A percentile compares a stretch with the other conserved stretches of the same genome.
Evolutionary conservation across 2,113 vertebrate genomes (phyloP).

Genomic region (Xiphophorus hellerii): DNA sequence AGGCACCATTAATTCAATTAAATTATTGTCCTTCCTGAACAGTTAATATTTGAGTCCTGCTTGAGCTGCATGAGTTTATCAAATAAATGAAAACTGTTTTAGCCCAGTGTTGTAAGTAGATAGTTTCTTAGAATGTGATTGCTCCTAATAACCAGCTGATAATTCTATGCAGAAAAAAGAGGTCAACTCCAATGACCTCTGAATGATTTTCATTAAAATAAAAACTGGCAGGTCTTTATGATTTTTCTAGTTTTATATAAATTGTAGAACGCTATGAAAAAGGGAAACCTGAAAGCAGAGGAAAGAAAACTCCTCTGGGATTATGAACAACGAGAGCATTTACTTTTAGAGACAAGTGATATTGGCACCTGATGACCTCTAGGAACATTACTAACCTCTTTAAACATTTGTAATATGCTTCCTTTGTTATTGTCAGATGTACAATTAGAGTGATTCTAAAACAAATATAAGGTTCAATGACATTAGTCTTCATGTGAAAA

Average conservation of each 20-base stretch:
- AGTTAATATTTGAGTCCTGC: neutral
- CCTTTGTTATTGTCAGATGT: neutral
- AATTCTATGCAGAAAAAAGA: conserved; percentile 7
- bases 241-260: conserved; percentile 37
- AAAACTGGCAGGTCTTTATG: neutral
- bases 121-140: neutral
- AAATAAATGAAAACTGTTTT: neutral
- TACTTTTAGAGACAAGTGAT: conserved; percentile 41
- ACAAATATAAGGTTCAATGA: neutral
- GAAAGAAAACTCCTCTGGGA: conserved; percentile 36
- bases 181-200: neutral
- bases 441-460: neutral
- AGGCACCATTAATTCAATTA: neutral
- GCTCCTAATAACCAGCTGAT: neutral
- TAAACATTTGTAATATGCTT: neutral
- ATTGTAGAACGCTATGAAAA: conserved; percentile 18
- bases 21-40: neutral
- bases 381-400: conserved; percentile 1
- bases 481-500: neutral
- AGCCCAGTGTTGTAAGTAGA: neutral
- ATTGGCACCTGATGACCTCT: conserved; percentile 43
- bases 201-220: neutral
- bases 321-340: conserved; percentile 29
- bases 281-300: conserved; percentile 24
- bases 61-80: neutral